Conservation (phyloP, 2,113 vertebrate genomes). For the Silurus asotus region DNA sequence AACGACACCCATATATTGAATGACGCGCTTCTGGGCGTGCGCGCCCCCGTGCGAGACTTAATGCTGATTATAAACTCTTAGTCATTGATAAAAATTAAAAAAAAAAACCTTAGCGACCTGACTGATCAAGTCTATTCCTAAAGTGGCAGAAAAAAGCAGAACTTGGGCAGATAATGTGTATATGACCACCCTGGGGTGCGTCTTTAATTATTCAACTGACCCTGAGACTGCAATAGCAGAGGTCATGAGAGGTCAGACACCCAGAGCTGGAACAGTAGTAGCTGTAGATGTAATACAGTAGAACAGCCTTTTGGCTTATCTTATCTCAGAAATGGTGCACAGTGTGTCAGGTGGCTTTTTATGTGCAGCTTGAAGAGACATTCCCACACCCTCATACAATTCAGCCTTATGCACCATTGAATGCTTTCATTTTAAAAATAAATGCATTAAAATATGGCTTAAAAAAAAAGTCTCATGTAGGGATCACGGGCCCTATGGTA, state of each 20-base stretch:
- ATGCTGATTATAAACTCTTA: neutral
- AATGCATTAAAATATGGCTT: too few relatives aligned
- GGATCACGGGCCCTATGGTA: neutral
- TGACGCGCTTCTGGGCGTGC: constrained; percentile 55
- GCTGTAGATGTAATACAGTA: neutral
- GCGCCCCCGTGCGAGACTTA: too few relatives aligned
- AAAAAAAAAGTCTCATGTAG: neutral
- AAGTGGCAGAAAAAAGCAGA: neutral
- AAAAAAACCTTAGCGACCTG: neutral
- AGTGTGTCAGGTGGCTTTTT: constrained; percentile 2
- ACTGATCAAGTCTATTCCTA: neutral
- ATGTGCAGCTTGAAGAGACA: neutral
- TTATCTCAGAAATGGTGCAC: neutral
- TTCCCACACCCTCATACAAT: neutral
- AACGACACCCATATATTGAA: constrained; percentile 70
- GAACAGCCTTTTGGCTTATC: neutral
- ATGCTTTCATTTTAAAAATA: too few relatives aligned
- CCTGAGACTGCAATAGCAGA: constrained; percentile 49
- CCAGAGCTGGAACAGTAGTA: neutral
- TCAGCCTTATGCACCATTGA: neutral
- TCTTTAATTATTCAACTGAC: constrained; percentile 62
- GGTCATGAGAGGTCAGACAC: constrained; percentile 35
- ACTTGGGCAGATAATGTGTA: neutral
- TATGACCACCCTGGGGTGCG: constrained; percentile 24
- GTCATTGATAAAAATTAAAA: too few relatives aligned